Conservation (phyloP, 2,888 invertebrate genomes). For the Eueremaeus valkanovi region DNA sequence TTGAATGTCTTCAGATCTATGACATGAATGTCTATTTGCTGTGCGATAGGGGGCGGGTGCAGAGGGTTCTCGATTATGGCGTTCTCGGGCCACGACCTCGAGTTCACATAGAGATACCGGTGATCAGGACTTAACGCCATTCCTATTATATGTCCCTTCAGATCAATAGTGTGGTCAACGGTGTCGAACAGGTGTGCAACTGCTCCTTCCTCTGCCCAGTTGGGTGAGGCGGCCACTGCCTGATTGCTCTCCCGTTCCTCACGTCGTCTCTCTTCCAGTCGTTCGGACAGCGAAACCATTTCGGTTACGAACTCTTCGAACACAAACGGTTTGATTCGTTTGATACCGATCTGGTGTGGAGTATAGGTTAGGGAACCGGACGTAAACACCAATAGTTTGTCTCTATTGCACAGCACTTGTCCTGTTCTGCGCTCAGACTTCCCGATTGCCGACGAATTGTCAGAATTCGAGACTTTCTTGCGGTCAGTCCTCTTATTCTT, state of each 20-base stretch:
- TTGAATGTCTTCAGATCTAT: slow-evolving; percentile 72
- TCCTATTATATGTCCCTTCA: slow-evolving; percentile 80
- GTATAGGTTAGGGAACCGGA: slow-evolving; percentile 77
- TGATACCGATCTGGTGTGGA: slow-evolving; percentile 76
- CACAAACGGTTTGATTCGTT: slow-evolving; percentile 64
- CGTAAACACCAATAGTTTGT: slow-evolving; percentile 73
- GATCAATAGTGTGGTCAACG: slow-evolving; percentile 73
- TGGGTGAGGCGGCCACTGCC: slow-evolving; percentile 59
- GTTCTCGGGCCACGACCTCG: slow-evolving; percentile 73
- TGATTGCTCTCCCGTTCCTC: slow-evolving; percentile 38
- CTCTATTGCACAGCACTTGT: slow-evolving; percentile 45
- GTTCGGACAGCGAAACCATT: slow-evolving; percentile 42
- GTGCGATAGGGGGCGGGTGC: slow-evolving; percentile 76
- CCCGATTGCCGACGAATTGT: not conserved
- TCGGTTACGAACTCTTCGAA: slow-evolving; percentile 44
- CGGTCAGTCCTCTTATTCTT: not conserved
- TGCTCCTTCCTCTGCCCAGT: slow-evolving; percentile 65
- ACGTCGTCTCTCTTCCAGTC: slow-evolving; percentile 41
- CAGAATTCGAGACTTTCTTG: not conserved
- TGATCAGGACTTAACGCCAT: slow-evolving; percentile 81
- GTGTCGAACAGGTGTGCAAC: slow-evolving; percentile 63
- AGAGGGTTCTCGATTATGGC: slow-evolving; percentile 70
- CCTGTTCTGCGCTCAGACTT: too few species aligned
- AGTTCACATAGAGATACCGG: slow-evolving; percentile 75
- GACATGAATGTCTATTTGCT: slow-evolving; percentile 80